Percentiles rank a stretch among this genome's conserved stretches.
phyloP scores from a whole-genome alignment of 1,140 invertebrate species.

The Octopus sinensis region DNA sequence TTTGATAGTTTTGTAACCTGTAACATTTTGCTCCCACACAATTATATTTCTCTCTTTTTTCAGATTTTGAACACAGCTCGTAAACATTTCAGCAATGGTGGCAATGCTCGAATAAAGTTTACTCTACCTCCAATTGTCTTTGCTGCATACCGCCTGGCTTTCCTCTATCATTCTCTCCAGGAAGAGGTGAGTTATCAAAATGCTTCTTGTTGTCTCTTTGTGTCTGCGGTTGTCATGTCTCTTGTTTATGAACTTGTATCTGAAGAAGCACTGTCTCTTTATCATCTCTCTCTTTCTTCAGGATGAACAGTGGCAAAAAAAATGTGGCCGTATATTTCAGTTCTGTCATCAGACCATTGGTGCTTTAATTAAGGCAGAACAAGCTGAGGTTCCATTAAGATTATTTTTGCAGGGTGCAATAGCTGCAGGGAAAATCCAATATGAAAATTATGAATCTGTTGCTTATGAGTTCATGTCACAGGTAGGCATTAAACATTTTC shows the following conservation, averaged over 20 bases:
- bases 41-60: constrained; percentile 47
- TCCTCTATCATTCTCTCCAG: constrained; percentile 71
- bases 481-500: constrained; percentile 53
- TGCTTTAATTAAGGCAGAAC: constrained; percentile 82
- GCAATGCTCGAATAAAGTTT: constrained; percentile 81
- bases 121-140: constrained; percentile 96
- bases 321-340: constrained; percentile 96
- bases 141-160: constrained; percentile 86
- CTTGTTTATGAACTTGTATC: background rate
- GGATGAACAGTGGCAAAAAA: constrained; percentile 97
- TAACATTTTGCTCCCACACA: background rate
- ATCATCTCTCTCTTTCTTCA: constrained; percentile 45
- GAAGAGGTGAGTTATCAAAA: constrained; percentile 66
- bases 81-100: constrained; percentile 85
- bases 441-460: constrained; percentile 92
- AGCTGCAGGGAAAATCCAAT: constrained; percentile 85
- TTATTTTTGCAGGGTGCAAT: constrained; percentile 90
- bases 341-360: constrained; percentile 95
- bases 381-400: constrained; percentile 87
- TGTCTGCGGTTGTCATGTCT: background rate
- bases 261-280: background rate
- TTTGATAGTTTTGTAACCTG: background rate
- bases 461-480: constrained; percentile 98
- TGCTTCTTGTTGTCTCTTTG: background rate
- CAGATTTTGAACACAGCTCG: constrained; percentile 68